Evolutionary conservation across 2,797 vertebrate genomes (phyloP), one percentile per base, ranked within the genome.

Genomic region (Manis javanica): DNA sequence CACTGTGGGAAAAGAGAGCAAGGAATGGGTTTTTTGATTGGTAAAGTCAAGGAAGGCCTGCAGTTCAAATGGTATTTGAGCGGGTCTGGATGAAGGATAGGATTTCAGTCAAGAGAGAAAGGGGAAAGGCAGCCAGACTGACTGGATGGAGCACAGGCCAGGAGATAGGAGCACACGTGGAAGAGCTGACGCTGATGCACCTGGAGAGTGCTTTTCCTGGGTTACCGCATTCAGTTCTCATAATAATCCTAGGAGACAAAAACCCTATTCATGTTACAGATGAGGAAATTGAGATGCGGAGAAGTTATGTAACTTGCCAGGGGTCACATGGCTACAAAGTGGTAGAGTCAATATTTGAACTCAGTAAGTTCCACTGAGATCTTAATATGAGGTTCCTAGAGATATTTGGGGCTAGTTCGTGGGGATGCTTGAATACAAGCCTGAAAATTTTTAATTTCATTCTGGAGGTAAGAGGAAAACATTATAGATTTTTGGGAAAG

Each of bases 21-120:
- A 63, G 68, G 69, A 69, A 51, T 71, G 88, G 14, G 39, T 53
- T 87, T 78, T 95, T 68, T 87, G 77, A 77, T 23, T 69, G 86
- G 55, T 72, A 78, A 88, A 49, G 71, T 94, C 83, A 71, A 82
- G 90, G 66, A 88, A 81, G n/a, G 55, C 61, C 26, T 37, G 31
- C 15, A 19, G 69, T 37, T 89, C 91, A 89, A 89, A 79, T 96
- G 89, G 74, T 86, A 39, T 94, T 79, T 74, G 72, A 95, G 46
- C 15, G 51, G 15, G 18, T 81, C 39, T 14, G 31, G 69, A 79
- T 42, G 77, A 87, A 74, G 82, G 94, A 19, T 53, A n/a, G 42
- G 61, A 34, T 91, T 92, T 94, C 74, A 51, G 85, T 39, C 51
- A 64, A 53, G 42, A 77, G 81, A 66, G 78, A 79, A 55, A 51